These are phyloP conservation scores for Rhinolophus sinicus DNA, from an alignment of 2,113 vertebrate species.

Conservation along the genomic window DNA sequence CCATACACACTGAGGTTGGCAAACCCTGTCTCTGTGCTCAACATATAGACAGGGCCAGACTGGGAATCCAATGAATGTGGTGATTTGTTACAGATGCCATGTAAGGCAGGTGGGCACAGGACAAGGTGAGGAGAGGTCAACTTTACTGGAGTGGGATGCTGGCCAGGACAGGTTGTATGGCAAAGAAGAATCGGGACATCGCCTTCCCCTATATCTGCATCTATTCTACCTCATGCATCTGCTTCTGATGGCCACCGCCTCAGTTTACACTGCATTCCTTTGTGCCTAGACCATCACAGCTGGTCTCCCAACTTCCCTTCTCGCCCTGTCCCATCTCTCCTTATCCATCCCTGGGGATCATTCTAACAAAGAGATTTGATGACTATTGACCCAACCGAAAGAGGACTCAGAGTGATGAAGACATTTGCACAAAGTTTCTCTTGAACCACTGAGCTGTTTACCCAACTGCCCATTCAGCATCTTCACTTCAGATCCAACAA, in stretches of 20 bases:
- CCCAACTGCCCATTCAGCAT: background rate
- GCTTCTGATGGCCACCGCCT: background rate
- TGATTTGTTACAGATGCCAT: rapidly evolving
- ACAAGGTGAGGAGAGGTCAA: background rate
- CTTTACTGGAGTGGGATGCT: too few relatives aligned
- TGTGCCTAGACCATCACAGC: background rate
- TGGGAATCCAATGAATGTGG: background rate
- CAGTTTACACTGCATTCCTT: background rate
- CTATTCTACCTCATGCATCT: background rate
- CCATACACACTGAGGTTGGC: rapidly evolving
- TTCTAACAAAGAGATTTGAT: background rate
- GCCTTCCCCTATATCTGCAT: background rate
- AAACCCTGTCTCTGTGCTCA: background rate
- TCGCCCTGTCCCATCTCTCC: background rate
- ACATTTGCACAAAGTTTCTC: background rate
- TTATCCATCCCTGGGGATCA: background rate
- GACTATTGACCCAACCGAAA: background rate
- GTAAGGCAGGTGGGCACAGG: background rate
- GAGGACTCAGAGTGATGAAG: background rate
- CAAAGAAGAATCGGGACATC: background rate
- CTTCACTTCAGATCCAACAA: background rate
- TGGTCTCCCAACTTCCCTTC: background rate
- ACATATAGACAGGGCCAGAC: background rate
- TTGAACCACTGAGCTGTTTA: background rate
- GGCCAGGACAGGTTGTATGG: background rate